phyloP scores from a whole-genome alignment of 2,113 vertebrate genomes.

The Hippocampus barbouri region DNA sequence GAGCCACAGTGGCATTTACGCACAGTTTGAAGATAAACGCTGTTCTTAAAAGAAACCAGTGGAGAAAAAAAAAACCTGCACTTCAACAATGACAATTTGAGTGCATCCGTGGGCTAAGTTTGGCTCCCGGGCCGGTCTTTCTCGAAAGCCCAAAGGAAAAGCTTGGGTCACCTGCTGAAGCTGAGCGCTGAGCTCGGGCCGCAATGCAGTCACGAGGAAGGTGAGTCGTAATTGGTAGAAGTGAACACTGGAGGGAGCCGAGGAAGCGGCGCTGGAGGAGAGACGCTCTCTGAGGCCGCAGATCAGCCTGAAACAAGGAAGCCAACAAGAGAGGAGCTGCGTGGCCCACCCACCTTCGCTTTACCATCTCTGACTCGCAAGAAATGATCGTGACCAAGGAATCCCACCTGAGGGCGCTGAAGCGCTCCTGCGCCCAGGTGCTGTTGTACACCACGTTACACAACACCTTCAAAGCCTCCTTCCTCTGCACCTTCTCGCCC shows the following conservation, averaged over 20 bases:
- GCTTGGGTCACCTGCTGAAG: constrained; percentile 56
- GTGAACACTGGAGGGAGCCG: constrained; percentile 60
- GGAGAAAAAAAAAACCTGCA: too few relatives aligned
- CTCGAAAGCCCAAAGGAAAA: too few relatives aligned
- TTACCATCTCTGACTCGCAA: not conserved
- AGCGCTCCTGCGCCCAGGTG: constrained; percentile 69
- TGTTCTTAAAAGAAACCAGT: not conserved
- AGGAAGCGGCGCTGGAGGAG: constrained; percentile 31
- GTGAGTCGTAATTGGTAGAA: constrained; percentile 77
- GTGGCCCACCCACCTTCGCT: too few relatives aligned
- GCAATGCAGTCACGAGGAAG: constrained; percentile 74
- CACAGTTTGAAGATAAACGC: not conserved
- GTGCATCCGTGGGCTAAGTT: too few relatives aligned
- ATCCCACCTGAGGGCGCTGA: constrained; percentile 62
- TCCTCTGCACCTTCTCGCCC: constrained; percentile 51
- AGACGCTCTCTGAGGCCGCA: constrained; percentile 63
- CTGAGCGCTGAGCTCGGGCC: constrained; percentile 70
- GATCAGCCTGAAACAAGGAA: constrained; percentile 54
- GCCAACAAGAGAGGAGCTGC: too few relatives aligned
- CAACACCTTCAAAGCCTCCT: constrained; percentile 71
- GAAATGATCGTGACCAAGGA: not conserved
- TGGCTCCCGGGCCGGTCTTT: too few relatives aligned
- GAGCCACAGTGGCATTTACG: too few relatives aligned
- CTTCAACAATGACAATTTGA: too few relatives aligned
- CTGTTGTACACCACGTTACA: constrained; percentile 74